A percentile compares a stretch with the other conserved stretches of the same genome.
These are phyloP conservation scores for Shinisaurus crocodilurus DNA, from an alignment of 2,113 vertebrate species.

Conservation along the genomic window DNA sequence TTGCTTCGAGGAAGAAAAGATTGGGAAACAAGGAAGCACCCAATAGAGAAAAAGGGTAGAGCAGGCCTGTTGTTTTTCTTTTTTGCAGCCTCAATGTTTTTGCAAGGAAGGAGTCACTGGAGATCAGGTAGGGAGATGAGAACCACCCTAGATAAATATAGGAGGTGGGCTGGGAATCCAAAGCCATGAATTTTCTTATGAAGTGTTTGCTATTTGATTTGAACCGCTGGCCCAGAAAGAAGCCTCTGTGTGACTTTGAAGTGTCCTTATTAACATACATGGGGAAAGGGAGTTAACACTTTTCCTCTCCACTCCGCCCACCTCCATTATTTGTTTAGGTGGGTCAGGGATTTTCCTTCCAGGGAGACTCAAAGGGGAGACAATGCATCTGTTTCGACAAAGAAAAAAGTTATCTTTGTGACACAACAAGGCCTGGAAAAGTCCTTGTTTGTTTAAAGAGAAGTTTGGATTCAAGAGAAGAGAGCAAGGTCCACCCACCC, in stretches of 20 bases:
- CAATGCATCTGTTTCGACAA: not conserved
- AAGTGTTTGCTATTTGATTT: conserved; percentile 19
- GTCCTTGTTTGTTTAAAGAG: conserved; percentile 40
- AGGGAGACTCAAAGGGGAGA: conserved; percentile 27
- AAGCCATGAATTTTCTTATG: not conserved
- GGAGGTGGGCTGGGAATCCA: not conserved
- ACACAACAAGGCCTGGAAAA: conserved; percentile 36
- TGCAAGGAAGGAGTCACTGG: not conserved
- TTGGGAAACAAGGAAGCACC: not conserved
- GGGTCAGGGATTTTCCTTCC: conserved; percentile 31
- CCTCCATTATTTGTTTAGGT: conserved; percentile 38
- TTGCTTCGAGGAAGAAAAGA: conserved; percentile 8
- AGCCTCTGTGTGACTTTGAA: not conserved
- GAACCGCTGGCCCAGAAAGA: not conserved
- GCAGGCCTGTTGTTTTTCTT: not conserved
- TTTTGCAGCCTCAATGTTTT: not conserved
- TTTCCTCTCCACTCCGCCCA: not conserved
- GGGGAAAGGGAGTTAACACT: conserved; percentile 18
- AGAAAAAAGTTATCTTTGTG: not conserved
- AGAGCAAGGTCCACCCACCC: conserved; percentile 38
- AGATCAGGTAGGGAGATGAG: not conserved
- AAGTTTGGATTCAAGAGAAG: conserved; percentile 30
- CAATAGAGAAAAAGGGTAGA: not conserved
- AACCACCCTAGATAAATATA: not conserved
- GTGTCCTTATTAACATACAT: conserved; percentile 35